Evolutionary conservation across 2,888 invertebrate genomes (phyloP), one percentile per base, ranked within the genome.

Genomic region (Penaeus monodon): DNA sequence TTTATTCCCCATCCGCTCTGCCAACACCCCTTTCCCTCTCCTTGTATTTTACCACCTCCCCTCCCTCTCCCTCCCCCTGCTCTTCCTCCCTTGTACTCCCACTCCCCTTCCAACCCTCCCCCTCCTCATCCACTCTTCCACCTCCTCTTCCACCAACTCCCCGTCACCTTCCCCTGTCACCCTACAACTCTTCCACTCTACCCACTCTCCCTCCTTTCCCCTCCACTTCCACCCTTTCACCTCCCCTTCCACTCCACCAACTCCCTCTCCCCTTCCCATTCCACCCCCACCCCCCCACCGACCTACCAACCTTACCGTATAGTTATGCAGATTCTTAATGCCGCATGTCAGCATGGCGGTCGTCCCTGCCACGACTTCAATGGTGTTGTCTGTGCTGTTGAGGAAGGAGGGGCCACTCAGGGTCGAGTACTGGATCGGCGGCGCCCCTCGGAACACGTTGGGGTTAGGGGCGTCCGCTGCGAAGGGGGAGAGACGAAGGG

Each of bases 341-440:
- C 83, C 83, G 65, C 89, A 89, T 22, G 86, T 74, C 14, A 89
- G 73, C 63, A 84, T 82, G 24, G 88, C 89, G 4, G 89, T 89
- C 17, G 85, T 65, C 22, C 89, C 89, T 8, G 85, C 79, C 8
- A 88, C 89, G 17, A 79, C 89, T 4, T 63, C 68, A 74, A 63
- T 57, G 24, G 66, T 38, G 27, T 65, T 78, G 10, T 74, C 68
- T 38, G 76, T 82, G n/a, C 77, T 63, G 73, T 83, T 79, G 22
- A 86, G 57, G 74, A 89, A 88, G 68, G 88, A 44, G 10, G 89
- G 89, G 14, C 89, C 88, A 29, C 88, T 89, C n/a, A 89, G 78
- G 14, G 81, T 89, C 33, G 89, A 89, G 77, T 88, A 89, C 80
- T 89, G 89, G 66, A 89, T 89, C 22, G 89, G 89, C 24, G 89